phyloP scores from a whole-genome alignment of 2,113 vertebrate species.

The Macrotus californicus region DNA sequence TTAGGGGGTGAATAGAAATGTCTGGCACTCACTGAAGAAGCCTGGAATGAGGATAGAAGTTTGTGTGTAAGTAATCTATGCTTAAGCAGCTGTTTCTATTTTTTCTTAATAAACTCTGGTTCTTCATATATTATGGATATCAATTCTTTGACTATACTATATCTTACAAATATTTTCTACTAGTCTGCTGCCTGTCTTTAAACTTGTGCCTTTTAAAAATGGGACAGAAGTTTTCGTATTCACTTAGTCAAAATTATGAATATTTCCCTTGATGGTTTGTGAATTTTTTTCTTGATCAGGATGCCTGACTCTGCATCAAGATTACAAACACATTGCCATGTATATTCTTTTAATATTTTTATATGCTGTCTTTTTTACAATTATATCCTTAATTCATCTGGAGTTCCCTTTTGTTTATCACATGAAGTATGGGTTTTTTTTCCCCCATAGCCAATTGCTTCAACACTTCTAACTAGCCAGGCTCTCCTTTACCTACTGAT shows the following conservation, averaged over 20 bases:
- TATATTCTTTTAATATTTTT: background rate
- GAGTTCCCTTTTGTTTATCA: background rate
- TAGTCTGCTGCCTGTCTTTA: background rate
- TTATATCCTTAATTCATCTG: background rate
- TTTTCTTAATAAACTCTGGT: background rate
- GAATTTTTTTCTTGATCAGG: background rate
- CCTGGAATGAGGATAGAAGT: background rate
- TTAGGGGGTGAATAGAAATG: background rate
- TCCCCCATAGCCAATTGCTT: background rate
- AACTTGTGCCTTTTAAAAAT: constrained; percentile 1
- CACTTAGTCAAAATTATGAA: background rate
- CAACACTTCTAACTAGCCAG: background rate
- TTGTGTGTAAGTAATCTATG: background rate
- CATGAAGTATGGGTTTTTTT: background rate
- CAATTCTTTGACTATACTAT: background rate
- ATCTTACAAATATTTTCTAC: background rate
- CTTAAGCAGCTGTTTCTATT: background rate
- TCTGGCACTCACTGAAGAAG: background rate
- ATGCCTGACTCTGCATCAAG: background rate
- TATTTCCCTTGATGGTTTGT: background rate
- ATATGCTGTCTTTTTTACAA: background rate
- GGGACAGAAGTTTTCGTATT: background rate
- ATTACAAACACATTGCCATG: background rate
- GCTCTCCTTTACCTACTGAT: background rate
- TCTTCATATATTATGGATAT: background rate